These are phyloP conservation scores for Lophochroa leadbeateri DNA, from an alignment of 2,113 vertebrate species.

Conservation along the genomic window DNA sequence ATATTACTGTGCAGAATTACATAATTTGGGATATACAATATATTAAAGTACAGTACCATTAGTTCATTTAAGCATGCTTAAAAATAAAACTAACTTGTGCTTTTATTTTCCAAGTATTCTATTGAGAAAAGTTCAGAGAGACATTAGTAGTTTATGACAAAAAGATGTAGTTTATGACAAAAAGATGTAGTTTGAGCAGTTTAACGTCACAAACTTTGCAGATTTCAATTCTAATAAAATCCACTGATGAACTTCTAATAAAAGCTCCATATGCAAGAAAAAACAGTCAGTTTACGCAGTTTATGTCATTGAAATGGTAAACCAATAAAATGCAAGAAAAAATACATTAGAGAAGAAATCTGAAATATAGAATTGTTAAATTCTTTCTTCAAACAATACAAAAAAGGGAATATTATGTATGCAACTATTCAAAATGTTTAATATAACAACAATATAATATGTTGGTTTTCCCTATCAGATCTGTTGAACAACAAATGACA, in stretches of 20 bases:
- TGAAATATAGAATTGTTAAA: background rate
- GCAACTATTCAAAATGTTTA: background rate
- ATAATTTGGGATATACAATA: background rate
- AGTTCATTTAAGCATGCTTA: background rate
- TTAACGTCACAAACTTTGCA: background rate
- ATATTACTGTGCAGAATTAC: background rate
- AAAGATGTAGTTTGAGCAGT: background rate
- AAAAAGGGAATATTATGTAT: background rate
- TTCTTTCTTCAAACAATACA: background rate
- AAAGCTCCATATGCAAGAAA: conserved; percentile 9
- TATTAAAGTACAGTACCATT: background rate
- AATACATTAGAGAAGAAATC: background rate
- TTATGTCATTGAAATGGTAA: background rate
- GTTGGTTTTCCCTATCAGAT: background rate
- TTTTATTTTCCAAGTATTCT: background rate
- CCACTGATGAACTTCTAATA: conserved; percentile 7
- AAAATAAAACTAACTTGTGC: background rate
- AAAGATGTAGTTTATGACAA: background rate
- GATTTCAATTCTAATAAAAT: background rate
- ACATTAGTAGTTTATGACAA: background rate
- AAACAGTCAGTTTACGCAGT: background rate
- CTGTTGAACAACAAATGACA: conserved; percentile 15
- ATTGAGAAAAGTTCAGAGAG: background rate
- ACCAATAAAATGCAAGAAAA: background rate
- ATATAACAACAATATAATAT: background rate